Percentiles rank a stretch among this genome's conserved stretches.
phyloP scores from a whole-genome alignment of 2,797 vertebrate genomes.

The Alcedo quadribrachys region DNA sequence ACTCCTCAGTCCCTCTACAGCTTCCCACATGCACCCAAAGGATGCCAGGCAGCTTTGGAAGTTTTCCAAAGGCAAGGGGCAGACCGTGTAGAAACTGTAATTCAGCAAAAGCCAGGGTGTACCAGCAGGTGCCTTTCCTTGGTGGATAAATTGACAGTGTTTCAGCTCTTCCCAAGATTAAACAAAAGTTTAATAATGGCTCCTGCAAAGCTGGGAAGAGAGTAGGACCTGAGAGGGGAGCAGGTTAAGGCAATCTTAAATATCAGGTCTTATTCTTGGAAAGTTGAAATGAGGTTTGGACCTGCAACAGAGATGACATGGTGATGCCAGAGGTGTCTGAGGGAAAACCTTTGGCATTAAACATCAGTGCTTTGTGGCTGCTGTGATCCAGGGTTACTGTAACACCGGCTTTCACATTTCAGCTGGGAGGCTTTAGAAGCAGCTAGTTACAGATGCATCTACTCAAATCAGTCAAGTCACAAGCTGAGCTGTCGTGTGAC shows the following conservation, averaged over 20 bases:
- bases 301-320: background rate
- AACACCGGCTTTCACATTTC: background rate
- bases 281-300: background rate
- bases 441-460: background rate
- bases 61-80: background rate
- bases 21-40: background rate
- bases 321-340: background rate
- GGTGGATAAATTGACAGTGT: background rate
- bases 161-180: background rate
- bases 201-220: background rate
- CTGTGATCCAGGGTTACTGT: background rate
- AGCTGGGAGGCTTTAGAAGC: background rate
- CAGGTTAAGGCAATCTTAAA: background rate
- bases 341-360: background rate
- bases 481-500: background rate
- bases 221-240: background rate
- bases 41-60: conserved; percentile 43
- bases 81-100: background rate
- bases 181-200: background rate
- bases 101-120: background rate
- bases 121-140: background rate
- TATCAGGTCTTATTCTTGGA: background rate
- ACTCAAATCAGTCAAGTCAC: fast-evolving
- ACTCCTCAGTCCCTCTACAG: too few relatives aligned
- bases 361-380: background rate